These are phyloP conservation scores for Sipha maydis DNA, from an alignment of 2,888 invertebrate species.

Conservation along the genomic window DNA sequence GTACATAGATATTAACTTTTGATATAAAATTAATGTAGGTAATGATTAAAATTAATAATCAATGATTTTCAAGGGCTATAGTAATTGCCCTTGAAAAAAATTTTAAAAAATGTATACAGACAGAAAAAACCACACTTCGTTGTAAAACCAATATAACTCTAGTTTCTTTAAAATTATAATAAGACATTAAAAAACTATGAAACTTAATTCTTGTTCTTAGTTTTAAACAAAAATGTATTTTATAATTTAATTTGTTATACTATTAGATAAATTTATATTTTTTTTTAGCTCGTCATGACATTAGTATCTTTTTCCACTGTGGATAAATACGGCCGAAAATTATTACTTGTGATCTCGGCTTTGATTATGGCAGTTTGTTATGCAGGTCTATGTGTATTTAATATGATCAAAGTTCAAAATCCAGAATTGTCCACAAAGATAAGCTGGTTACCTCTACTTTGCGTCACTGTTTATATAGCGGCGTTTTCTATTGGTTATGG, in stretches of 20 bases:
- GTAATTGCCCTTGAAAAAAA: no score
- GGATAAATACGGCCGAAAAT: conserved; percentile 83
- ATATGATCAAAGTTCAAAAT: conserved; percentile 70
- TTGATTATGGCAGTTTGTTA: conserved; percentile 78
- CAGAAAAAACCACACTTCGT: no score
- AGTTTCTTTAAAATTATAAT: no score
- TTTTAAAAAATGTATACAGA: no score
- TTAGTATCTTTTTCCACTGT: conserved; percentile 77
- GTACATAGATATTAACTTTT: no score
- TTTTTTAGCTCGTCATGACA: conserved; percentile 72
- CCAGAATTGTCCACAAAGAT: conserved; percentile 70
- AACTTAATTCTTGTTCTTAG: no score
- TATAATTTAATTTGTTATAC: background rate
- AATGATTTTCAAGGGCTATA: no score
- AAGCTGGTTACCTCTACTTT: conserved; percentile 77
- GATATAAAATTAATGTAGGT: no score
- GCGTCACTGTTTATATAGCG: conserved; percentile 75
- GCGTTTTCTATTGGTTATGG: conserved; percentile 80
- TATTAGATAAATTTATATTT: background rate
- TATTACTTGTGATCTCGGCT: conserved; percentile 81
- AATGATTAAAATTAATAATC: no score
- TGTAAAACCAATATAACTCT: no score
- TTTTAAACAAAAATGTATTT: no score
- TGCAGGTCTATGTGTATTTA: conserved; percentile 78
- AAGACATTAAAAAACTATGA: no score